Evolutionary conservation across 2,888 invertebrate genomes (phyloP).

Genomic region (Macaria notata): DNA sequence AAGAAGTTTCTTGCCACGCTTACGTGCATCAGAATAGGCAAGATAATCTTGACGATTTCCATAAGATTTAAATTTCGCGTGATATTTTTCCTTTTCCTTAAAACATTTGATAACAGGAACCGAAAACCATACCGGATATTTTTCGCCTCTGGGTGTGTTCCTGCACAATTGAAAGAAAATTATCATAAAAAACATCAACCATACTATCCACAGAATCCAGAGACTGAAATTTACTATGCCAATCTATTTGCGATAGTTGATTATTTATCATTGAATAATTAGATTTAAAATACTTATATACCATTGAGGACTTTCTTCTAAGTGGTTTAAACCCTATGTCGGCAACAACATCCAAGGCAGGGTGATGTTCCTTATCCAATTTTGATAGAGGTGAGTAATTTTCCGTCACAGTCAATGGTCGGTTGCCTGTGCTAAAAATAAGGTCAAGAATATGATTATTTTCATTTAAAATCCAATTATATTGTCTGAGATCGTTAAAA

Average conservation of each 20-base stretch:
- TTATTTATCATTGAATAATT: background rate
- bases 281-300: background rate
- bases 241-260: background rate
- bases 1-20: background rate
- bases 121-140: conserved; percentile 2
- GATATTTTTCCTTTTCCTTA: conserved; percentile 1
- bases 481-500: conserved; percentile 1
- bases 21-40: background rate
- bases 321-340: background rate
- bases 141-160: background rate
- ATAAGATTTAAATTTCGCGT: background rate
- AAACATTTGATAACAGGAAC: conserved; percentile 1
- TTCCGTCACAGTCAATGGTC: background rate
- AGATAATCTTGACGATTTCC: background rate
- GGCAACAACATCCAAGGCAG: background rate
- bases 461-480: background rate
- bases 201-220: background rate
- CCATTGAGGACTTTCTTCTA: background rate
- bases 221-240: background rate
- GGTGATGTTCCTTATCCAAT: background rate
- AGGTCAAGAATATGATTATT: background rate
- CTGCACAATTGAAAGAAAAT: background rate
- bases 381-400: background rate
- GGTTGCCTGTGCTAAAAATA: background rate
- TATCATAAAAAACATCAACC: background rate